phyloP scores from a whole-genome alignment of 2,888 invertebrate species.

The Rambutsinella grinnellia region DNA sequence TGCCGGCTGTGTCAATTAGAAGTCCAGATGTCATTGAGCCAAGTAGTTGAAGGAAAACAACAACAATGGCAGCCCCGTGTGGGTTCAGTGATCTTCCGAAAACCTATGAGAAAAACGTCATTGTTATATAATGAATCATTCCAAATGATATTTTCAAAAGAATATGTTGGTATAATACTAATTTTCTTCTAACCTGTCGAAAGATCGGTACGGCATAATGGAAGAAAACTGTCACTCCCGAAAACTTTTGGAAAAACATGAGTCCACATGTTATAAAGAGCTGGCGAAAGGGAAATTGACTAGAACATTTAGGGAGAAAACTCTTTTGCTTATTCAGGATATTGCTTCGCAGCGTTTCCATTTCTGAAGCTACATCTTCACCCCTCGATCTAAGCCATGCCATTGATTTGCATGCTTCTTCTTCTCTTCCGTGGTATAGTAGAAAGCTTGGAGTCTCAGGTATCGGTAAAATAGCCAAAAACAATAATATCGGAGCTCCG shows the following conservation, averaged over 20 bases:
- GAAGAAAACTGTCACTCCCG: slow-evolving; percentile 85
- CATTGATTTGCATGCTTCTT: slow-evolving; percentile 80
- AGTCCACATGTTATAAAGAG: slow-evolving; percentile 81
- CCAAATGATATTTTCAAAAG: not conserved
- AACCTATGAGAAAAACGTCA: slow-evolving; percentile 46
- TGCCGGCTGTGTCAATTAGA: slow-evolving; percentile 87
- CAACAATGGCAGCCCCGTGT: slow-evolving; percentile 86
- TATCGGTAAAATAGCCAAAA: slow-evolving; percentile 80
- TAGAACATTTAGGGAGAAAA: slow-evolving; percentile 68
- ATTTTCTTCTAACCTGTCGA: slow-evolving; percentile 82
- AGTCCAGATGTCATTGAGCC: slow-evolving; percentile 85
- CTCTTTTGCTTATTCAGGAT: slow-evolving; percentile 69
- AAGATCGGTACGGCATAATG: slow-evolving; percentile 91
- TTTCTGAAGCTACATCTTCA: slow-evolving; percentile 82
- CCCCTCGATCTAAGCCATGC: slow-evolving; percentile 87
- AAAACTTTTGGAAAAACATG: slow-evolving; percentile 87
- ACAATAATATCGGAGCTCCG: slow-evolving; percentile 82
- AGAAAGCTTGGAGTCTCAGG: slow-evolving; percentile 92
- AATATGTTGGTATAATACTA: slow-evolving; percentile 1
- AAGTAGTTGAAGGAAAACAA: slow-evolving; percentile 87
- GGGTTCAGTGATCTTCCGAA: slow-evolving; percentile 76
- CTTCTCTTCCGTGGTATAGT: slow-evolving; percentile 81
- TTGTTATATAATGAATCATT: not conserved
- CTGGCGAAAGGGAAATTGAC: slow-evolving; percentile 63
- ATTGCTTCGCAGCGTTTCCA: slow-evolving; percentile 80